phyloP scores from a whole-genome alignment of 2,888 invertebrate species.

The Eugnorisma glareosa region DNA sequence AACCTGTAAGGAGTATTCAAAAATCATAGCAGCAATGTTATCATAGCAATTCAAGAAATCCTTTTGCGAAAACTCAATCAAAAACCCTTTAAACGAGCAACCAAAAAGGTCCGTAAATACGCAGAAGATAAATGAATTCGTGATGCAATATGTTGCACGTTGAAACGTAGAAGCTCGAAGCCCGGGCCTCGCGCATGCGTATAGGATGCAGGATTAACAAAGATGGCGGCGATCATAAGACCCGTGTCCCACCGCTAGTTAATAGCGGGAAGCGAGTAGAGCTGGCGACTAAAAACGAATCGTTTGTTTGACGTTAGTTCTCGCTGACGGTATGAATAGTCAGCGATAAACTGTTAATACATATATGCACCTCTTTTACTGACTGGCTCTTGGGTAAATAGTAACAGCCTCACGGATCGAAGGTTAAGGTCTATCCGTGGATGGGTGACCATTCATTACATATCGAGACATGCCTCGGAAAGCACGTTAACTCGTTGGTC shows the following conservation, averaged over 20 bases:
- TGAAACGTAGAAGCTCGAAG: conserved; percentile 1
- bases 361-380: no score
- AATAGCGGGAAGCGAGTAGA: not conserved
- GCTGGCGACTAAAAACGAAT: not conserved
- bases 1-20: no score
- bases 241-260: not conserved
- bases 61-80: not conserved
- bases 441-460: not conserved
- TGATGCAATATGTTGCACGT: conserved; percentile 15
- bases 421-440: not conserved
- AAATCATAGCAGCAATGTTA: no score
- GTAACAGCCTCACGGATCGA: no score
- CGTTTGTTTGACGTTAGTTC: not conserved
- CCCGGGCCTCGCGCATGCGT: conserved; percentile 21
- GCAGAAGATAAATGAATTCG: not conserved
- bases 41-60: not conserved
- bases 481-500: not conserved
- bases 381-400: no score
- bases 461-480: not conserved
- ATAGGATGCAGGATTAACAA: conserved; percentile 19
- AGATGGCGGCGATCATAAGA: conserved; percentile 14
- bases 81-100: not conserved
- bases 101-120: not conserved
- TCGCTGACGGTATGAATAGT: not conserved
- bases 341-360: no score